These are phyloP conservation scores for Acanthopagrus latus DNA, from an alignment of 2,797 vertebrate species.

Conservation along the genomic window DNA sequence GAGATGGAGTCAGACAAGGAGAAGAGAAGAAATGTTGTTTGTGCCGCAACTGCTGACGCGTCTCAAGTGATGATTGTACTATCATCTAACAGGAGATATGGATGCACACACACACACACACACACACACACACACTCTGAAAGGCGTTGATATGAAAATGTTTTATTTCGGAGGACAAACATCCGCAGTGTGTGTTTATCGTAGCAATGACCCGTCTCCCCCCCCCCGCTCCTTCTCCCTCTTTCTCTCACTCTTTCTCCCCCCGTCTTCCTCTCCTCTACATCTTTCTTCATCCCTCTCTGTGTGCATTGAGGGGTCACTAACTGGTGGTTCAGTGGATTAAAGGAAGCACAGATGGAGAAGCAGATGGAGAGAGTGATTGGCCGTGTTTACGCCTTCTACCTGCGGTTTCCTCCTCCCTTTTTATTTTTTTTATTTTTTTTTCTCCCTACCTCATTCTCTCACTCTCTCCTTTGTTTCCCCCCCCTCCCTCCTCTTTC, in stretches of 20 bases:
- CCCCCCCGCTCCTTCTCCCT: conserved; percentile 10
- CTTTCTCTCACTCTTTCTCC: neutral
- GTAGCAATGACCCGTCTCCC: conserved; percentile 19
- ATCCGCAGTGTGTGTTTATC: conserved; percentile 63
- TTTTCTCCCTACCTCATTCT: conserved; percentile 43
- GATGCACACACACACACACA: conserved; percentile 31
- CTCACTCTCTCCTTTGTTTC: conserved; percentile 56
- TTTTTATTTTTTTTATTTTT: conserved; percentile 47
- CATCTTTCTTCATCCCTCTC: conserved; percentile 68
- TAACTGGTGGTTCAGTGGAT: conserved; percentile 85
- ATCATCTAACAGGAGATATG: conserved; percentile 69
- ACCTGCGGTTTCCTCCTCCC: conserved; percentile 82
- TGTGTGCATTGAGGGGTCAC: conserved; percentile 81
- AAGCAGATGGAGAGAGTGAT: conserved; percentile 88
- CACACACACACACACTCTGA: conserved; percentile 37
- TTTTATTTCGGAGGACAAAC: conserved; percentile 65
- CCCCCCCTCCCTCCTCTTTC: conserved; percentile 31
- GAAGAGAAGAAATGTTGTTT: conserved; percentile 73
- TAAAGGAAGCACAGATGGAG: conserved; percentile 89
- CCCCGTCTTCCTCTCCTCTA: conserved; percentile 34
- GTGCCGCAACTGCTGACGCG: conserved; percentile 69
- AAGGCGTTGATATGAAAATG: conserved; percentile 68
- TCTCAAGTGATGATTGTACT: conserved; percentile 76
- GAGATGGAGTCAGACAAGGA: conserved; percentile 78
- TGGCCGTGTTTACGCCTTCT: conserved; percentile 85